Percentiles rank a stretch among this genome's conserved stretches.
Evolutionary conservation across 2,888 invertebrate genomes (phyloP).

Genomic region (Drosophila paramelanica): DNA sequence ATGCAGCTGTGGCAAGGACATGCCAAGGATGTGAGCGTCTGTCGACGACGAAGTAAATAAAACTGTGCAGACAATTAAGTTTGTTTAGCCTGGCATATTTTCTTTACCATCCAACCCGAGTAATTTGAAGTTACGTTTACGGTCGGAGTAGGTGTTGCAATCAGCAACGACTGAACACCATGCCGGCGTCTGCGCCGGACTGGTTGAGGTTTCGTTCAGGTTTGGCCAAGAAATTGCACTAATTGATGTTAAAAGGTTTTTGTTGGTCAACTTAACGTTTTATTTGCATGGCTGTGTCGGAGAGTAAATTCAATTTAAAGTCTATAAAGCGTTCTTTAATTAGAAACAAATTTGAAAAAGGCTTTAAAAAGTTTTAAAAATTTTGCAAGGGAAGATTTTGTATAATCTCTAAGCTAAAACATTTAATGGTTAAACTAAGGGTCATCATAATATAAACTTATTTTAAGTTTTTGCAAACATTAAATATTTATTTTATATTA

Average conservation of each 20-base stretch:
- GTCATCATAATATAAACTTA: too few relatives aligned
- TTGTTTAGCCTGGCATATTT: conserved; percentile 69
- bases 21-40: conserved; percentile 52
- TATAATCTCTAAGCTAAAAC: background rate
- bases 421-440: background rate
- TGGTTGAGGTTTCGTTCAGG: conserved; percentile 25
- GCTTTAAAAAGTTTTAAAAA: background rate
- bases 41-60: conserved; percentile 64
- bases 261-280: conserved; percentile 12
- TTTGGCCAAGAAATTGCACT: conserved; percentile 38
- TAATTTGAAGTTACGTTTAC: conserved; percentile 46
- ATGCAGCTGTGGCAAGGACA: conserved; percentile 58
- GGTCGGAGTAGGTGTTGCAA: background rate
- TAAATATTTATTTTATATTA: too few relatives aligned
- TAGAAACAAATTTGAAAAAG: background rate
- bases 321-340: background rate
- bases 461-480: too few relatives aligned
- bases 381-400: too few relatives aligned
- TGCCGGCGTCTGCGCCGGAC: conserved; percentile 3
- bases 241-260: conserved; percentile 56
- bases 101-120: conserved; percentile 47
- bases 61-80: conserved; percentile 76
- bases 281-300: conserved; percentile 17
- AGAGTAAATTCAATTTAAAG: conserved; percentile 27
- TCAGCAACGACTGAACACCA: background rate